Conservation (phyloP, 2,797 vertebrate genomes). For the Sylvilagus floridanus region DNA sequence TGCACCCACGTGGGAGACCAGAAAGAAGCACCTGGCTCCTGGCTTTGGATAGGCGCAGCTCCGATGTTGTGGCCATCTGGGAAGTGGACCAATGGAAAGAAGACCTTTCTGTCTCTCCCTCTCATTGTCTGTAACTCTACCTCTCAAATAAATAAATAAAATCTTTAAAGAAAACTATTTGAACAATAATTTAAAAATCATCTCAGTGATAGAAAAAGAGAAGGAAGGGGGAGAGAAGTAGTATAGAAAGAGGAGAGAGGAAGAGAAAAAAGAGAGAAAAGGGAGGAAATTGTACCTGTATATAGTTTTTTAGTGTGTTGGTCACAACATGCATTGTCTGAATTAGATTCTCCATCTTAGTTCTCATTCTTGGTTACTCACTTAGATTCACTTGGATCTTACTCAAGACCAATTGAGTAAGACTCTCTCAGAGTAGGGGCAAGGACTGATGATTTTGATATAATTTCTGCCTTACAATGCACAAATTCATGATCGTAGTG, state of each 20-base stretch:
- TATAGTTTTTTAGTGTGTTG: background rate
- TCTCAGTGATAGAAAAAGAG: background rate
- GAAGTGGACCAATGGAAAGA: too few relatives aligned
- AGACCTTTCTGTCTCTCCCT: too few relatives aligned
- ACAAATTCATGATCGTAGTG: background rate
- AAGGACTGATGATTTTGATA: background rate
- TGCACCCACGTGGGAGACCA: too few relatives aligned
- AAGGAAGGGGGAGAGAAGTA: too few relatives aligned
- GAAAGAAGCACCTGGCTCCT: too few relatives aligned
- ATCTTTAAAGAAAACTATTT: background rate
- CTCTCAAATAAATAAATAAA: too few relatives aligned
- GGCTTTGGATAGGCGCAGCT: too few relatives aligned
- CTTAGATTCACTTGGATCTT: constrained; percentile 16
- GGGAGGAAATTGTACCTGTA: background rate
- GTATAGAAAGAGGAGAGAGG: background rate
- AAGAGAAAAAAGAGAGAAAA: background rate
- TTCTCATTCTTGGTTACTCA: background rate
- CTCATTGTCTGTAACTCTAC: too few relatives aligned
- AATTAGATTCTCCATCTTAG: background rate
- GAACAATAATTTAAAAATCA: constrained; percentile 38
- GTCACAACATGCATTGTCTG: background rate
- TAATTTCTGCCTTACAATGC: background rate
- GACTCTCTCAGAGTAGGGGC: background rate
- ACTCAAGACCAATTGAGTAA: background rate
- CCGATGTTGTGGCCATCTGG: too few relatives aligned